Base-by-base conservation (phyloP, 2,797 vertebrate genomes). In the Myiothlypis chrysogaster region DNA sequence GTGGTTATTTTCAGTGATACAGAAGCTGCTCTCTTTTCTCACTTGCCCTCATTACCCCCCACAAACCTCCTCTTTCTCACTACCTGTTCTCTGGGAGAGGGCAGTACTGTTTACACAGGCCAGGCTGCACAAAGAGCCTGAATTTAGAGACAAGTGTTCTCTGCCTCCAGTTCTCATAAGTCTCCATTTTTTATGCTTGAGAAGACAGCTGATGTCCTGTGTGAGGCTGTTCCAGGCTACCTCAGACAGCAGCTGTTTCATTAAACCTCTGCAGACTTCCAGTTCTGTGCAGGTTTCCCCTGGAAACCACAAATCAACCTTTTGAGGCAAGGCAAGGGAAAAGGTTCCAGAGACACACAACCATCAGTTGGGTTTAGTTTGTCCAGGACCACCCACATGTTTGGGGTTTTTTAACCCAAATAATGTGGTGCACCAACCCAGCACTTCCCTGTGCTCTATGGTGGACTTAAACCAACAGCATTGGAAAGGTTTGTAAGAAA, bases 331-430 rank as follows among this genome's bases (percentile, higher is more conserved):
- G 12, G 35, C 23, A 71, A 69, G 11, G 39, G 41, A 46, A 47
- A 35, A 18, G 8, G 14, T 44, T 75, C 43, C 55, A 87, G 43
- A 52, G 14, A 43, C 37, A 41, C 15, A 22, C 19, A 32, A 1
- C 34, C 7, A 12, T 4, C 44, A 30, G 41, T 10, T 17, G 32
- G 43, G 15, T 72, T 34, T 43, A 23, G 15, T 49, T 37, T 18
- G n/a, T 12, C 46, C 16, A 64, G 37, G 47, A 82, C 1, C 1
- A 75, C 2, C 4, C 9, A 11, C 3, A 2, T 5, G 25, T 20
- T 27, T 44, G 37, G 39, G 39, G 15, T 37, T 43, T 56, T 59
- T 50, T 3, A 76, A 76, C 30, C 25, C 35, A 46, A 68, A 35
- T 4, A 30, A 79, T 20, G 41, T 66, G 41, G 34, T 2, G 14